Evolutionary conservation across 1,140 invertebrate genomes (phyloP).

Genomic region (Mercenaria mercenaria): DNA sequence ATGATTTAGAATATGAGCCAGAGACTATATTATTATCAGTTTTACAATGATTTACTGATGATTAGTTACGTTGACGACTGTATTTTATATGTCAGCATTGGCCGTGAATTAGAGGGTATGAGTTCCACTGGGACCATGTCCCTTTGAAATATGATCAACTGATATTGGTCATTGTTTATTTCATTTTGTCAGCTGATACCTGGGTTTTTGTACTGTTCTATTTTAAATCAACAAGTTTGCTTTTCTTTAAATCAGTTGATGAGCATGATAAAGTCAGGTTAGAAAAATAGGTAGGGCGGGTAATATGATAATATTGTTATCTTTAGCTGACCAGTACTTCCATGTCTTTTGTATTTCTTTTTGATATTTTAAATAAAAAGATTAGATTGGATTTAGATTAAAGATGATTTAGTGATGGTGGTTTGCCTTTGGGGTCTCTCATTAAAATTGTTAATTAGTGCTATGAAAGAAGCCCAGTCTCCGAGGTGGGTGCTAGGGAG

Average conservation of each 20-base stretch:
- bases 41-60: background rate
- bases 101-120: conserved; percentile 1
- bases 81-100: conserved; percentile 3
- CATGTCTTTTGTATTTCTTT: background rate
- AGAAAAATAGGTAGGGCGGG: background rate
- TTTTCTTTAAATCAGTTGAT: background rate
- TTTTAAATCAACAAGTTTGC: conserved; percentile 22
- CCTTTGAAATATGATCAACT: conserved; percentile 35
- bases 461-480: background rate
- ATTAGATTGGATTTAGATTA: conserved; percentile 15
- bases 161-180: conserved; percentile 17
- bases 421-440: background rate
- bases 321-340: conserved; percentile 16
- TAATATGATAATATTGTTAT: background rate
- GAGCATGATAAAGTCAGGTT: background rate
- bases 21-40: background rate
- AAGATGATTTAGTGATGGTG: background rate
- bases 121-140: background rate
- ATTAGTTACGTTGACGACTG: background rate
- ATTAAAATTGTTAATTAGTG: conserved; percentile 6
- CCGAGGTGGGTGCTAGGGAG: background rate
- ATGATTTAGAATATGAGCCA: background rate
- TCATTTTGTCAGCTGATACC: background rate
- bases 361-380: background rate
- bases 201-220: background rate